These are phyloP conservation scores for Trematocara nigrifrons DNA, from an alignment of 2,113 vertebrate species.

Conservation along the genomic window DNA sequence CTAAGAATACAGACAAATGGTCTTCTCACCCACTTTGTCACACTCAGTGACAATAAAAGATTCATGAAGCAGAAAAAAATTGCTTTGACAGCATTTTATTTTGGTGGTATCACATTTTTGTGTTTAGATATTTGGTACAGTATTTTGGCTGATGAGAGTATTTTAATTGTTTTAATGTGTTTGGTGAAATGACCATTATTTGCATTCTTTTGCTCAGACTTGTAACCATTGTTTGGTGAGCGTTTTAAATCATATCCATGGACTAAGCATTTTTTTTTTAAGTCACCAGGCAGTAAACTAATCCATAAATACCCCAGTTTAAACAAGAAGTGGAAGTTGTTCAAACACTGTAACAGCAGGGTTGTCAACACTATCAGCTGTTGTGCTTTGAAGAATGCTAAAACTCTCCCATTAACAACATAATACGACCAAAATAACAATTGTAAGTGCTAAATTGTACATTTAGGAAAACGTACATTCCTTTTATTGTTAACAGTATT, in stretches of 20 bases:
- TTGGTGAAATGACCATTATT: not conserved
- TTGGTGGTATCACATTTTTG: not conserved
- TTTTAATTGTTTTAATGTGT: not conserved
- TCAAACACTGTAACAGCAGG: not conserved
- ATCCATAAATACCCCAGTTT: not conserved
- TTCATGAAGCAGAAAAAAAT: not conserved
- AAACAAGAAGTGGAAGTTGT: not conserved
- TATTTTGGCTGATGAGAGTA: not conserved
- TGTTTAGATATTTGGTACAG: not conserved
- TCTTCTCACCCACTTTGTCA: too few species aligned
- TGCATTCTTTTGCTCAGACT: not conserved
- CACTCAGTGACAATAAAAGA: not conserved
- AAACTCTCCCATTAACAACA: not conserved
- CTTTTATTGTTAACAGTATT: not conserved
- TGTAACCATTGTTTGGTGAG: not conserved
- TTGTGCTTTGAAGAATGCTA: not conserved
- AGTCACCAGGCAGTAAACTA: not conserved
- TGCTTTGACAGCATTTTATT: not conserved
- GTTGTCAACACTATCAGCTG: not conserved
- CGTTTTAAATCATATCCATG: not conserved
- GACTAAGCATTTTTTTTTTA: not conserved
- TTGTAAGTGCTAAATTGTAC: not conserved
- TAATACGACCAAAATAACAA: not conserved
- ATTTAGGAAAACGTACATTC: not conserved
- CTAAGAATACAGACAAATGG: too few species aligned